Percentiles rank a stretch among this genome's conserved stretches.
Evolutionary conservation across 1,140 invertebrate species (phyloP).

Genomic region (Calephelis virginiensis): DNA sequence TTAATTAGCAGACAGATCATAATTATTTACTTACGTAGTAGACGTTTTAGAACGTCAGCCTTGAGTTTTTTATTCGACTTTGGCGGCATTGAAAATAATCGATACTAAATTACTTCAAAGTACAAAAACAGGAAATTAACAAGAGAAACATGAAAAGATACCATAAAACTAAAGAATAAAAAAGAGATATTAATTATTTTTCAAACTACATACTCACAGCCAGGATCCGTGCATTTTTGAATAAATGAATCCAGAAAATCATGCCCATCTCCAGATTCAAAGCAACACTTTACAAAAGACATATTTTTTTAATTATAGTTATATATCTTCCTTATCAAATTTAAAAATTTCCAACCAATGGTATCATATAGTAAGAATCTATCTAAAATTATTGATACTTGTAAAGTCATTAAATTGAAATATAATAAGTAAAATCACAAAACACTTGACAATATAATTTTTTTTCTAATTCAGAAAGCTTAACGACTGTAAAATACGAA

Average conservation of each 20-base stretch:
- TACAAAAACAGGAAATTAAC: slow-evolving; percentile 1
- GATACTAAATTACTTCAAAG: not conserved
- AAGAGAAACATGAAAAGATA: not conserved
- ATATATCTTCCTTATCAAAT: not conserved
- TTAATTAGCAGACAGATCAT: too few species aligned
- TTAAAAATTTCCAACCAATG: too few species aligned
- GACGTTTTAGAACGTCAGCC: slow-evolving; percentile 4
- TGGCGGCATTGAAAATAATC: slow-evolving; percentile 17
- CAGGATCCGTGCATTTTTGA: slow-evolving; percentile 88
- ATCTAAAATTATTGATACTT: too few species aligned
- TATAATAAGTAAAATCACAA: not conserved
- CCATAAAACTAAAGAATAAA: not conserved
- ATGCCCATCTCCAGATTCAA: slow-evolving; percentile 84
- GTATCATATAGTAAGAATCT: too few species aligned
- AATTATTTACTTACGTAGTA: too few species aligned
- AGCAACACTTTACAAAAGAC: slow-evolving; percentile 88
- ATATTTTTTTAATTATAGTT: slow-evolving; percentile 62
- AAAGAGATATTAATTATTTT: not conserved
- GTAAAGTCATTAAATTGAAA: too few species aligned
- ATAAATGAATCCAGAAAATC: slow-evolving; percentile 86
- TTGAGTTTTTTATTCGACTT: slow-evolving; percentile 6
- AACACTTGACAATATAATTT: not conserved
- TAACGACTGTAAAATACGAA: not conserved
- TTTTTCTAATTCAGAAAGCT: not conserved
- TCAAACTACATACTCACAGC: slow-evolving; percentile 82